These are phyloP conservation scores for Sebastes flavidus DNA, from an alignment of 2,797 vertebrate genomes.

Conservation along the genomic window DNA sequence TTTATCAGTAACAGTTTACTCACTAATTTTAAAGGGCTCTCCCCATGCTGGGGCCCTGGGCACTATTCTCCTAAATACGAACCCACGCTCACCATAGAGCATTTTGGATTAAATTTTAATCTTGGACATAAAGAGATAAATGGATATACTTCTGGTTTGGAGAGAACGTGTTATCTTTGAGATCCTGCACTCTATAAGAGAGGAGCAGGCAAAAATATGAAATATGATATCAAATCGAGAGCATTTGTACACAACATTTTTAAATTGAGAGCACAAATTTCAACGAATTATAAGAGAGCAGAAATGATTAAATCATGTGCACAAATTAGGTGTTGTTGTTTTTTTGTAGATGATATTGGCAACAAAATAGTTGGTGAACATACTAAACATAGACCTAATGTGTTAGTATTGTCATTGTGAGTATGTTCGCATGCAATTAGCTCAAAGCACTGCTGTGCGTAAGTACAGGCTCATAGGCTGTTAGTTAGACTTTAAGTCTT, in stretches of 20 bases:
- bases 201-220: fast-evolving
- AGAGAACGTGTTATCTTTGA: neutral
- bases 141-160: neutral
- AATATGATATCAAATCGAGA: neutral
- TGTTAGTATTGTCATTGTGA: neutral
- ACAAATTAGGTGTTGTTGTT: neutral
- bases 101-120: neutral
- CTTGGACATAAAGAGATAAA: neutral
- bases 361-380: neutral
- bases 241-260: neutral
- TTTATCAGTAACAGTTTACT: neutral
- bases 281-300: fast-evolving
- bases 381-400: neutral
- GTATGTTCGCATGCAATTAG: neutral
- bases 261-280: neutral
- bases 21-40: neutral
- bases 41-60: neutral
- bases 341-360: no score
- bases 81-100: neutral
- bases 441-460: neutral
- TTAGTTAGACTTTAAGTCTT: neutral
- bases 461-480: neutral
- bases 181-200: neutral
- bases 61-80: fast-evolving
- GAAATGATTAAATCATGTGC: neutral